Base-by-base conservation (phyloP, 2,888 invertebrate genomes). In the Thyatira batis region DNA sequence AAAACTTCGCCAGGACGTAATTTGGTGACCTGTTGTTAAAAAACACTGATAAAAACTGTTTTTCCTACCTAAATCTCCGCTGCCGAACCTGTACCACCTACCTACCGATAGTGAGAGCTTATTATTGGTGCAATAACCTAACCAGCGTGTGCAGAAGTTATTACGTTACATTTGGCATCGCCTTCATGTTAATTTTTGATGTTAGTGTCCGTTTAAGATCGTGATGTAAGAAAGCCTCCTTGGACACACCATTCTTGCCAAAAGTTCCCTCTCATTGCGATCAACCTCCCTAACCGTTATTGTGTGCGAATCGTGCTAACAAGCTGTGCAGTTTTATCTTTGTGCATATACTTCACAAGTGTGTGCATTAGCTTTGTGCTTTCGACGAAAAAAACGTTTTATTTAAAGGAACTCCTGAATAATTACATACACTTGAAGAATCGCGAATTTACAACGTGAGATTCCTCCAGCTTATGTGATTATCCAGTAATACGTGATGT, bases 1-100 rank as follows among this genome's bases (percentile, higher is more conserved):
- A 97, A 92, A 90, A 98, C 96, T 95, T 97, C 97, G 90, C 97
- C 97, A 78, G 97, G 97, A 81, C 97, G 97, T 92, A 97, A 96
- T 95, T 97, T 96, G 92, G 95, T 96, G 93, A 96, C 96, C 96
- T 92, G 92, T 89, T 87, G 82, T 89, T 85, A 87, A 85, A 91
- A 89, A 90, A 91, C 61, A 89, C 74, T 82, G 85, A 89, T 87
- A 87, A 88, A 88, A 83, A 76, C 82, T 84, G 85, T 80, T 73
- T 75, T 71, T 75, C 81, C 81, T 84, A 87, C 86, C 84, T 84
- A 85, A 67, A 70, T 87, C 89, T 89, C 89, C 86, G 84, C 82
- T 82, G 90, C 91, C 91, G 91, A 92, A 89, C 91, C 88, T 83
- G 71, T 70, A 68, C 63, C 67, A 65, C 78, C 82, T 85, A 79